Percentiles rank a stretch among this genome's conserved stretches.
Evolutionary conservation across 1,140 invertebrate genomes (phyloP).

Genomic region (Saccostrea cuccullata): DNA sequence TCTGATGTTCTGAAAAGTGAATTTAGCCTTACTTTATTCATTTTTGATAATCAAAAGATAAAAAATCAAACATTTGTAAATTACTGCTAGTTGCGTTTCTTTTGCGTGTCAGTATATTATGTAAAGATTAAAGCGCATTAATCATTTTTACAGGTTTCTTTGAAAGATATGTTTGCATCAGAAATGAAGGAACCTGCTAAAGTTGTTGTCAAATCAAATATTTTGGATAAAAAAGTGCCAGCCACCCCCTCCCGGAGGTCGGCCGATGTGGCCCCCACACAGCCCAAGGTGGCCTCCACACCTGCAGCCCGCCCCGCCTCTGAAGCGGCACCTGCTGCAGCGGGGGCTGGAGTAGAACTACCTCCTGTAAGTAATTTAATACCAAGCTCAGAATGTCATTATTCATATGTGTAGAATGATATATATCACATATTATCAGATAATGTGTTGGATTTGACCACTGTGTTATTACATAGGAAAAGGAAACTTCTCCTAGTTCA

Average conservation of each 20-base stretch:
- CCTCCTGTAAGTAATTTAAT: conserved; percentile 72
- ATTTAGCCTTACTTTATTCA: too few relatives aligned
- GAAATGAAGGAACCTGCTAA: conserved; percentile 81
- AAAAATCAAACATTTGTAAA: too few relatives aligned
- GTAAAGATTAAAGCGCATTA: neutral
- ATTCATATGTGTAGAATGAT: neutral
- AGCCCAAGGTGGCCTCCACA: neutral
- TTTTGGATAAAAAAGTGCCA: conserved; percentile 80
- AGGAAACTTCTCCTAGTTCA: conserved; percentile 12
- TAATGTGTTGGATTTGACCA: neutral
- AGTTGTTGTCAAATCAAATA: conserved; percentile 83
- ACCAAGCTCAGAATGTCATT: neutral
- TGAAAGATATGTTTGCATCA: conserved; percentile 81
- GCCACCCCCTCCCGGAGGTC: conserved; percentile 34
- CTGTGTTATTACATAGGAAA: conserved; percentile 17
- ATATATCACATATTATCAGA: neutral
- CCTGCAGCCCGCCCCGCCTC: conserved; percentile 48
- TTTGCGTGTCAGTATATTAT: too few relatives aligned
- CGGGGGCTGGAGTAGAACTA: conserved; percentile 66
- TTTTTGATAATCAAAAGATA: too few relatives aligned
- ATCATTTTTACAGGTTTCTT: conserved; percentile 74
- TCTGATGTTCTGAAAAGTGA: too few relatives aligned
- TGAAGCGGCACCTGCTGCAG: conserved; percentile 70
- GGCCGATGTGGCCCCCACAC: conserved; percentile 48
- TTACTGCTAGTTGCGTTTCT: too few relatives aligned